These are phyloP conservation scores for Brachirus orientalis DNA, from an alignment of 2,113 vertebrate species.

Conservation along the genomic window DNA sequence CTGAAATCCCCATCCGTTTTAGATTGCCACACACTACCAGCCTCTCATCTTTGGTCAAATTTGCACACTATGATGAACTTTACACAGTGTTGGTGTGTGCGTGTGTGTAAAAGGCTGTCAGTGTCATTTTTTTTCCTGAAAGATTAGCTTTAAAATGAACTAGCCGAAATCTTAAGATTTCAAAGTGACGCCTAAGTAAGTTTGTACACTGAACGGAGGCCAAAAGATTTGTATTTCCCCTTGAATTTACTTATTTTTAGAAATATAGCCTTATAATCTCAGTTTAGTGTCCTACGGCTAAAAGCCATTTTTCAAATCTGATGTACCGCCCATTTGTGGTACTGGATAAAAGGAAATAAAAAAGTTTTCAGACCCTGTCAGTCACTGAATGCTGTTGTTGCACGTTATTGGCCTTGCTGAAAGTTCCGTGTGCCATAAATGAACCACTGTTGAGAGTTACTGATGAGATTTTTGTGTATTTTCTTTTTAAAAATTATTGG, in stretches of 20 bases:
- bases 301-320: constrained; percentile 13
- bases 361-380: neutral
- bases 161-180: neutral
- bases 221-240: neutral
- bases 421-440: constrained; percentile 8
- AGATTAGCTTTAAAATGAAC: constrained; percentile 2
- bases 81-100: neutral
- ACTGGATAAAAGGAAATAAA: neutral
- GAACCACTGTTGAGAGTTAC: constrained; percentile 9
- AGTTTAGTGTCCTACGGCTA: constrained; percentile 23
- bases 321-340: constrained; percentile 16
- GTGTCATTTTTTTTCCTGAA: neutral
- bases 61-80: neutral
- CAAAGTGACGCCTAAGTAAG: neutral
- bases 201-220: constrained; percentile 1
- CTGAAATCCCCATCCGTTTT: neutral
- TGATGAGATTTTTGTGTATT: neutral
- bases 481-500: constrained; percentile 15
- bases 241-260: constrained; percentile 9
- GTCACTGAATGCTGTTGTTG: constrained; percentile 27
- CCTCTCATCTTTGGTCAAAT: too few relatives aligned
- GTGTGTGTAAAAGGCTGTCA: neutral
- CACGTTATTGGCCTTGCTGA: constrained; percentile 20
- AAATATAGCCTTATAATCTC: constrained; percentile 34
- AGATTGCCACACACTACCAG: neutral